Conservation (phyloP, 1,140 invertebrate genomes). For the Drosophila yakuba region DNA sequence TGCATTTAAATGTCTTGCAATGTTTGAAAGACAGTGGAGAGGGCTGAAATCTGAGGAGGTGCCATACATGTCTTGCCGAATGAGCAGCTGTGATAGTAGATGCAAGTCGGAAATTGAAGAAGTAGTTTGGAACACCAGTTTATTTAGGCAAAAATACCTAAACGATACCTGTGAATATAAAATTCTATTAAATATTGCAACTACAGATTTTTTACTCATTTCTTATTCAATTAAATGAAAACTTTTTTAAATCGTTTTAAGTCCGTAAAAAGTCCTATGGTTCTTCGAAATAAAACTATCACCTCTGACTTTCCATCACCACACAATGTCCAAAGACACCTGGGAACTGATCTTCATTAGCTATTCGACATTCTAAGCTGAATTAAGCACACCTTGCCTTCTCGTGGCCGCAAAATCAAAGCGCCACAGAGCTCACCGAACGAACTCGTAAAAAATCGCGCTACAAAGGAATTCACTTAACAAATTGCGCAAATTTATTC, state of each 20-base stretch:
- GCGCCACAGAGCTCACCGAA: constrained; percentile 52
- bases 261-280: background rate
- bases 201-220: too few species aligned
- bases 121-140: background rate
- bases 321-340: background rate
- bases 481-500: constrained; percentile 83
- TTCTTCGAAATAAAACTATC: background rate
- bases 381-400: constrained; percentile 20
- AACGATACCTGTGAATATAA: too few species aligned
- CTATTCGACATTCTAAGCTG: constrained; percentile 51
- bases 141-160: background rate
- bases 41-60: constrained; percentile 15
- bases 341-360: constrained; percentile 16
- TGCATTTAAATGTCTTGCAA: constrained; percentile 43
- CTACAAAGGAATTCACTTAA: constrained; percentile 83
- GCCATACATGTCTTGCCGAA: constrained; percentile 40
- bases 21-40: background rate
- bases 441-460: constrained; percentile 78
- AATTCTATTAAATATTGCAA: too few species aligned
- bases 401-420: constrained; percentile 30
- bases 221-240: too few species aligned
- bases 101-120: constrained; percentile 6
- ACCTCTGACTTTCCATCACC: background rate
- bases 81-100: constrained; percentile 9
- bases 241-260: background rate